Percentiles rank a stretch among this genome's conserved stretches.
phyloP scores from a whole-genome alignment of 2,113 vertebrate genomes.

The Ammodytes marinus region DNA sequence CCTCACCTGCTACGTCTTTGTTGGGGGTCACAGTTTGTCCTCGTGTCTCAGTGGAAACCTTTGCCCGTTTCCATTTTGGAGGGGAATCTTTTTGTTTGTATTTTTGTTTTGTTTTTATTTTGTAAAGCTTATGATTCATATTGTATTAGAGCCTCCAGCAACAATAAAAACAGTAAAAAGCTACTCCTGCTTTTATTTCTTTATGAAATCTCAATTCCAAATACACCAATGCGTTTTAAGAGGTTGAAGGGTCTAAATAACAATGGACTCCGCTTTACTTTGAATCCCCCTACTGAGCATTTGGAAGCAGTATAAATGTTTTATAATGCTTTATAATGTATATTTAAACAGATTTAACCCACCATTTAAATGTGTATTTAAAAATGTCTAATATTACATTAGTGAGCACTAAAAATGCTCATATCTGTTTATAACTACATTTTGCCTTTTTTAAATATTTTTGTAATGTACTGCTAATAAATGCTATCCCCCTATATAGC shows the following conservation, averaged over 20 bases:
- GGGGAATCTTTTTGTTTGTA: constrained; percentile 82
- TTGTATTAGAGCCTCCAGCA: constrained; percentile 89
- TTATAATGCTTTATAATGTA: background rate
- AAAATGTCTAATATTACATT: background rate
- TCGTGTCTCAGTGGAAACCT: constrained; percentile 77
- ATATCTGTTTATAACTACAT: background rate
- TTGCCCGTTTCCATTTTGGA: constrained; percentile 78
- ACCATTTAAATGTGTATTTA: too few species aligned
- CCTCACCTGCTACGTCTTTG: constrained; percentile 71
- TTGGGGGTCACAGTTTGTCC: constrained; percentile 81
- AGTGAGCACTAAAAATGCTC: background rate
- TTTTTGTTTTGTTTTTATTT: constrained; percentile 83
- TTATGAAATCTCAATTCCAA: background rate
- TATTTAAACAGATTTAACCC: background rate
- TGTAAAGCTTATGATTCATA: constrained; percentile 88
- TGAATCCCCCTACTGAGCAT: background rate
- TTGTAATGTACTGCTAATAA: background rate
- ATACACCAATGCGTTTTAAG: too few species aligned
- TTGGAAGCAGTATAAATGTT: background rate
- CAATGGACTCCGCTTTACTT: background rate
- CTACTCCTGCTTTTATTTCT: constrained; percentile 6
- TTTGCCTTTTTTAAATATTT: background rate
- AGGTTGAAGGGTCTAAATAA: background rate
- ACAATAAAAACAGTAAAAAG: constrained; percentile 87
- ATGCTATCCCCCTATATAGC: too few species aligned